A percentile compares a stretch with the other conserved stretches of the same genome.
phyloP scores from a whole-genome alignment of 2,888 invertebrate genomes.

The Drosophila seclusa region DNA sequence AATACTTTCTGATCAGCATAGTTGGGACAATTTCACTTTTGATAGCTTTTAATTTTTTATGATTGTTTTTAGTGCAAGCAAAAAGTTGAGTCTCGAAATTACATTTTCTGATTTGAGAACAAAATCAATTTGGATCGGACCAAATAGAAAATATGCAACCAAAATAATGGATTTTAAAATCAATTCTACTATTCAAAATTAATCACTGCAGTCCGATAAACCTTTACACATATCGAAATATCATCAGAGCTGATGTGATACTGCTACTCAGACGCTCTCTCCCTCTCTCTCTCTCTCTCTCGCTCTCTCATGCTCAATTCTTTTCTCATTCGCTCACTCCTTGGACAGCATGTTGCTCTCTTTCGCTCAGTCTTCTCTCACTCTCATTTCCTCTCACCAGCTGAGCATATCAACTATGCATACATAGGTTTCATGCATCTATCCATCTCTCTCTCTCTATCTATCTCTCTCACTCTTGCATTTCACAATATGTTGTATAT shows the following conservation, averaged over 20 bases:
- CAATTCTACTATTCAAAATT: neutral
- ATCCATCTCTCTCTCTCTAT: neutral
- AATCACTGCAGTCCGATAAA: neutral
- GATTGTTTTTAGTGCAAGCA: neutral
- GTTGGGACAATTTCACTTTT: neutral
- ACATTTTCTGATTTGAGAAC: neutral
- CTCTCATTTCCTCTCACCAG: neutral
- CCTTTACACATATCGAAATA: neutral
- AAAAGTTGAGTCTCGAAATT: neutral
- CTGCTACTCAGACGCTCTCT: neutral
- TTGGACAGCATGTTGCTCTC: neutral
- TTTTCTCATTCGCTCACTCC: neutral
- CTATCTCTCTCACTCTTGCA: neutral
- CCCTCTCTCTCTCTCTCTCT: neutral
- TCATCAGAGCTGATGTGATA: neutral
- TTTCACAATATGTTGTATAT: constrained; percentile 1
- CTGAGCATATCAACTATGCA: neutral
- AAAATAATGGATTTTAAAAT: neutral
- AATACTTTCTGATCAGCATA: neutral
- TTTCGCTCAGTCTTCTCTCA: neutral
- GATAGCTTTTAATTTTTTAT: neutral
- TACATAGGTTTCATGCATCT: no score
- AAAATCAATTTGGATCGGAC: neutral
- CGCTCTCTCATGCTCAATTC: neutral
- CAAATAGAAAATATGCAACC: neutral